These are phyloP conservation scores for Drosophila multiciliata DNA, from an alignment of 2,888 invertebrate species.

Conservation along the genomic window DNA sequence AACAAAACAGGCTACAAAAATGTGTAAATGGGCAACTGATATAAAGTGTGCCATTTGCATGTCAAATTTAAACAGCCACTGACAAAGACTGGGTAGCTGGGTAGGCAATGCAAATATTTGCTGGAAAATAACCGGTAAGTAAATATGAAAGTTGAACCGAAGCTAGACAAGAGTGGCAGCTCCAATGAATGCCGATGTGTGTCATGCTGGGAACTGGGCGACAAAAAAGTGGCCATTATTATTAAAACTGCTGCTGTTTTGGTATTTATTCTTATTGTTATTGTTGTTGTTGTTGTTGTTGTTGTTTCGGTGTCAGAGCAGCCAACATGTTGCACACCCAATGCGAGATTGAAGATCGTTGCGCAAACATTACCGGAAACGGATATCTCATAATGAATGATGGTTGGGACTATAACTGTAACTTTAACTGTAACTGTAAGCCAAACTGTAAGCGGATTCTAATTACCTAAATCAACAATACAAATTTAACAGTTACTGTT, in stretches of 20 bases:
- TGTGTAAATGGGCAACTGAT: background rate
- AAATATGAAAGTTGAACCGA: constrained; percentile 60
- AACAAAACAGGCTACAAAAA: constrained; percentile 29
- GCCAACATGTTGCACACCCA: constrained; percentile 50
- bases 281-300: constrained; percentile 10
- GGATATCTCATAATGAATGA: constrained; percentile 51
- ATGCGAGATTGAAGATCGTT: constrained; percentile 3
- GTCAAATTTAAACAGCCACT: constrained; percentile 52
- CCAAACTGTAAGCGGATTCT: constrained; percentile 28
- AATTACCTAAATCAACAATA: constrained; percentile 65
- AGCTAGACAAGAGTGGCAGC: constrained; percentile 11
- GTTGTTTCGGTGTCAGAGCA: constrained; percentile 38
- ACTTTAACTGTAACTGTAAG: constrained; percentile 27
- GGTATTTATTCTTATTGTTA: background rate
- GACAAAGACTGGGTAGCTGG: constrained; percentile 35
- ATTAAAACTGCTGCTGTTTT: constrained; percentile 15
- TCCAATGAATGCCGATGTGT: constrained; percentile 8
- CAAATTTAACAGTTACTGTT: constrained; percentile 54
- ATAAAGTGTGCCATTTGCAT: constrained; percentile 7
- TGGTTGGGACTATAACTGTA: background rate
- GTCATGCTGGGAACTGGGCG: constrained; percentile 29
- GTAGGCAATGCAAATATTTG: constrained; percentile 66
- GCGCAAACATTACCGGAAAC: constrained; percentile 31
- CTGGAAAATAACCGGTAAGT: constrained; percentile 64
- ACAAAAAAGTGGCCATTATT: constrained; percentile 54